Conservation (phyloP, 2,113 vertebrate species). For the Syngnathus typhle region DNA sequence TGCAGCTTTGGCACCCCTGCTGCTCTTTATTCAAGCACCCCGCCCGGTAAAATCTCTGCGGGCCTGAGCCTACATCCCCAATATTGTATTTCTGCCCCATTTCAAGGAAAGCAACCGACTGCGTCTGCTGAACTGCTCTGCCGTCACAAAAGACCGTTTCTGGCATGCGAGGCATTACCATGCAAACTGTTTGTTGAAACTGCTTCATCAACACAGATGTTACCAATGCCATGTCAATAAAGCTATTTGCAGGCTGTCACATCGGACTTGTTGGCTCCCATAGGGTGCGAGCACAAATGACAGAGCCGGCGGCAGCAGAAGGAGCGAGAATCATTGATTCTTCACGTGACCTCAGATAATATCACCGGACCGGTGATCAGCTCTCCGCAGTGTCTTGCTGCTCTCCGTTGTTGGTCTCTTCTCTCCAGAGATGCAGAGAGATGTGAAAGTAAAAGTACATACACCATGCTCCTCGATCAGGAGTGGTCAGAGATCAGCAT, state of each 20-base stretch:
- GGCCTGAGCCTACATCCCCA: not conserved
- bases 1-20: constrained; percentile 26
- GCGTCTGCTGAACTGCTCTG: not conserved
- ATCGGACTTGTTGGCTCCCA: constrained; percentile 27
- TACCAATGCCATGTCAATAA: constrained; percentile 66
- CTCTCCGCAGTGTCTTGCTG: constrained; percentile 14
- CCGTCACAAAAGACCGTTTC: not conserved
- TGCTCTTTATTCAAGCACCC: constrained; percentile 11
- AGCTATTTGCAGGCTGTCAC: constrained; percentile 62
- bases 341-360: constrained; percentile 59
- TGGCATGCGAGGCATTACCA: not conserved
- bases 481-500: constrained; percentile 33
- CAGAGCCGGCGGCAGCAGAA: constrained; percentile 17
- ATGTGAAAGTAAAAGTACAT: constrained; percentile 44
- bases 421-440: constrained; percentile 36
- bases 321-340: constrained; percentile 45
- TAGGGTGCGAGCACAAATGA: constrained; percentile 30
- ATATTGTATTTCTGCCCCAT: not conserved
- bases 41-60: not conserved
- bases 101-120: not conserved
- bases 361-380: constrained; percentile 37
- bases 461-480: constrained; percentile 32
- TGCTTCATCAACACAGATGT: constrained; percentile 57
- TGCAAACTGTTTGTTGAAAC: constrained; percentile 35
- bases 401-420: constrained; percentile 25